Conservation (phyloP, 2,113 vertebrate species). For the Hipposideros armiger region DNA sequence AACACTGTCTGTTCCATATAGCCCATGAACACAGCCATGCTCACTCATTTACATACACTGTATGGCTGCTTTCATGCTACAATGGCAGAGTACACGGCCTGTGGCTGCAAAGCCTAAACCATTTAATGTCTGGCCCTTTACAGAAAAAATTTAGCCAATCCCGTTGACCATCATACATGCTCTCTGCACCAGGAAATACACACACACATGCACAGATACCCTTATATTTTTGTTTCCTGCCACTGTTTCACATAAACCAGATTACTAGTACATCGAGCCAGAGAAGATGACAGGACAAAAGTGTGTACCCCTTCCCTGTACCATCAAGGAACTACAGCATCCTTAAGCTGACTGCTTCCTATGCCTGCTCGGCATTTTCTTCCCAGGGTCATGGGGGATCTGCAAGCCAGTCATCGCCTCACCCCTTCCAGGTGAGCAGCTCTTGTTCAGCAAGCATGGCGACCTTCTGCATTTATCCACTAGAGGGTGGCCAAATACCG, state of each 20-base stretch:
- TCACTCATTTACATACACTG: not conserved
- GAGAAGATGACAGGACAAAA: not conserved
- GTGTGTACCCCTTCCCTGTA: not conserved
- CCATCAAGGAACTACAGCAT: not conserved
- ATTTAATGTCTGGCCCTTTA: not conserved
- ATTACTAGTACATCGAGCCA: not conserved
- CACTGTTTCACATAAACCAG: not conserved
- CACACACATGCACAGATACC: rapidly evolving
- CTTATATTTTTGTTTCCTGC: not conserved
- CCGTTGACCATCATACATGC: no score
- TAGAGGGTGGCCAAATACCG: slow-evolving; percentile 63
- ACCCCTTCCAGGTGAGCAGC: not conserved
- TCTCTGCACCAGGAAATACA: not conserved
- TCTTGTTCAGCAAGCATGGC: not conserved
- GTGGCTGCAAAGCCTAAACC: not conserved
- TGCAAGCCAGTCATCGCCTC: not conserved
- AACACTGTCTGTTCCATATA: rapidly evolving
- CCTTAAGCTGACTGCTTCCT: not conserved
- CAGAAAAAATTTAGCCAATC: not conserved
- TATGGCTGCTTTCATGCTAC: not conserved
- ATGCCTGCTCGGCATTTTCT: not conserved
- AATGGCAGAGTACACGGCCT: not conserved
- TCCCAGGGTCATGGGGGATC: not conserved
- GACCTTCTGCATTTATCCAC: not conserved
- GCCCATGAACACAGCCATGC: not conserved